Conservation (phyloP, 2,113 vertebrate genomes). For the Muscicapa adusta region DNA sequence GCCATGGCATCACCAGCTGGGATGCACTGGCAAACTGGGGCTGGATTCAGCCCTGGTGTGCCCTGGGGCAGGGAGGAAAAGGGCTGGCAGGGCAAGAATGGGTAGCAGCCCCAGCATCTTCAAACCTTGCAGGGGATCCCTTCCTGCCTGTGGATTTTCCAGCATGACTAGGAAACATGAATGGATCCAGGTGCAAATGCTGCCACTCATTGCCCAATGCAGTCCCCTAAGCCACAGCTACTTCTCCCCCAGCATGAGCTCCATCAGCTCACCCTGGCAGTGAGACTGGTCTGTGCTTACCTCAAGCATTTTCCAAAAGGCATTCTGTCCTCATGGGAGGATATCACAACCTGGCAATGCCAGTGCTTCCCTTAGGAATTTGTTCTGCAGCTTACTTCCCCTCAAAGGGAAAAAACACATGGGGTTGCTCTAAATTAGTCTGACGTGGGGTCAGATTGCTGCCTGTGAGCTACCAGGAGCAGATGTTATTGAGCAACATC, state of each 20-base stretch:
- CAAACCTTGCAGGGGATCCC: rapidly evolving
- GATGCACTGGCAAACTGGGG: background rate
- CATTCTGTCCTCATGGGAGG: background rate
- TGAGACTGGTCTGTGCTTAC: background rate
- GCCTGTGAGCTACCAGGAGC: background rate
- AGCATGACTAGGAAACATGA: rapidly evolving
- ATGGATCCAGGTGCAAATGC: rapidly evolving
- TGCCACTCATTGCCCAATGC: background rate
- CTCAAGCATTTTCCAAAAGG: background rate
- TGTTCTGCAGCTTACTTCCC: background rate
- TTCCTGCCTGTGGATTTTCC: background rate
- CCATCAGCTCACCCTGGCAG: background rate
- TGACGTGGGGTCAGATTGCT: background rate
- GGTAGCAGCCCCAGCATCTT: background rate
- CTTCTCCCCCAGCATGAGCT: background rate
- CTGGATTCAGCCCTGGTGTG: background rate
- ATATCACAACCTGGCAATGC: background rate
- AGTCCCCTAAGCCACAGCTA: background rate
- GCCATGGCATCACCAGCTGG: rapidly evolving
- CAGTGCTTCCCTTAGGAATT: background rate
- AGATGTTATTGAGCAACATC: background rate
- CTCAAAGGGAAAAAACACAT: background rate
- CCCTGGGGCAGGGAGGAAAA: background rate
- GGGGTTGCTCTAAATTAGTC: background rate
- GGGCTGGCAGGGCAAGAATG: background rate